Percentiles rank a stretch among this genome's conserved stretches.
phyloP scores from a whole-genome alignment of 2,113 vertebrate genomes.

The Scophthalmus maximus region DNA sequence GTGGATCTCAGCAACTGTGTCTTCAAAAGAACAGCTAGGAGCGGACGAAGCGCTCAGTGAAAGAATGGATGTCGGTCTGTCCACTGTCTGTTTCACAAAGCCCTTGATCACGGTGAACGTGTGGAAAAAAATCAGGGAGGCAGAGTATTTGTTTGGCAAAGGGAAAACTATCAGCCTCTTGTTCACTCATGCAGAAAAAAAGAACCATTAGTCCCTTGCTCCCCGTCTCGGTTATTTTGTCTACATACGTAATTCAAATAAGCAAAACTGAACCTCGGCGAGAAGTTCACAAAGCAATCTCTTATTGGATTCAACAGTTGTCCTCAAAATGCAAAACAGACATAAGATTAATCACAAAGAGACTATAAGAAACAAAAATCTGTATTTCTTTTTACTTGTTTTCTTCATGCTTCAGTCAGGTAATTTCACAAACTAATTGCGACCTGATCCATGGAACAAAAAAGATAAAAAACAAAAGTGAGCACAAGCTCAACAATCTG shows the following conservation, averaged over 20 bases:
- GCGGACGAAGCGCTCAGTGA: conserved; percentile 12
- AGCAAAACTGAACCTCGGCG: conserved; percentile 46
- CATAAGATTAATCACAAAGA: conserved; percentile 13
- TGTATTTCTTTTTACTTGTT: conserved; percentile 2
- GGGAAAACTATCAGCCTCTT: conserved; percentile 44
- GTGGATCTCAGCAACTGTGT: conserved; percentile 51
- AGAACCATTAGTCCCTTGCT: neutral
- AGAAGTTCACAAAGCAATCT: conserved; percentile 29
- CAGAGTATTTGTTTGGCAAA: conserved; percentile 56
- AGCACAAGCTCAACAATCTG: conserved; percentile 30
- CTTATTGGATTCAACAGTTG: conserved; percentile 7
- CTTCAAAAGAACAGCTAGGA: conserved; percentile 25
- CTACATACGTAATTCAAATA: conserved; percentile 50
- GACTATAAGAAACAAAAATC: neutral
- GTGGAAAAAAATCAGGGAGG: conserved; percentile 56
- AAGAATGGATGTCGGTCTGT: conserved; percentile 37
- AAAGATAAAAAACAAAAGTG: neutral
- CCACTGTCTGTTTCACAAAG: conserved; percentile 61
- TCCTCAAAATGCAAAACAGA: conserved; percentile 22
- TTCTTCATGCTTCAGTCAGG: conserved; percentile 48
- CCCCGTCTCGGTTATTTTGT: neutral
- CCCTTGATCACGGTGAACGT: conserved; percentile 77
- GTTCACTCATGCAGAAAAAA: conserved; percentile 39
- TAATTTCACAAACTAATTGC: conserved; percentile 40
- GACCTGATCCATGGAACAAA: conserved; percentile 22